phyloP scores from a whole-genome alignment of 1,140 invertebrate genomes.

The Parasteatoda tepidariorum region DNA sequence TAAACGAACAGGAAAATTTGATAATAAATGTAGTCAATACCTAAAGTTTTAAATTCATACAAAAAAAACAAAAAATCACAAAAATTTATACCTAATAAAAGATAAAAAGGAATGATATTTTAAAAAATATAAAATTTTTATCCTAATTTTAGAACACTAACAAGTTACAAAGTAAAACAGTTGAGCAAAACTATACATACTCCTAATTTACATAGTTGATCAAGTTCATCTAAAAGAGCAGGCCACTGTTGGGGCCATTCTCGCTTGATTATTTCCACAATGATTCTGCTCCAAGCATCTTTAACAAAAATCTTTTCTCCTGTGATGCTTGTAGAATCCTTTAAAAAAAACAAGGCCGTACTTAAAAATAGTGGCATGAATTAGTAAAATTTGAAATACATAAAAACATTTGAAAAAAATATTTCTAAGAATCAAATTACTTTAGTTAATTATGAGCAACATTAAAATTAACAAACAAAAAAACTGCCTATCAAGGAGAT shows the following conservation, averaged over 20 bases:
- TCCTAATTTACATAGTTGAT: slow-evolving; percentile 71
- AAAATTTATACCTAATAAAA: too few relatives aligned
- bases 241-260: slow-evolving; percentile 98
- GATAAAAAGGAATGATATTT: too few relatives aligned
- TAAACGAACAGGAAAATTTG: too few relatives aligned
- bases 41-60: too few relatives aligned
- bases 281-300: slow-evolving; percentile 85
- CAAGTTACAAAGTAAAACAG: too few relatives aligned
- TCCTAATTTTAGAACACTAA: too few relatives aligned
- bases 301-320: slow-evolving; percentile 76
- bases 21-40: too few relatives aligned
- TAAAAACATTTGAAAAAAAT: too few relatives aligned
- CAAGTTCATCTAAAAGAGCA: slow-evolving; percentile 81
- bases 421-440: background rate
- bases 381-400: too few relatives aligned
- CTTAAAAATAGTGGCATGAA: too few relatives aligned
- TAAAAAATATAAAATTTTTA: too few relatives aligned
- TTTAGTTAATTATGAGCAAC: background rate
- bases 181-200: slow-evolving; percentile 43
- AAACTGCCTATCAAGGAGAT: background rate
- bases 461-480: background rate
- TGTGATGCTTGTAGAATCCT: background rate
- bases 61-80: too few relatives aligned
- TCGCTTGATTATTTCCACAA: slow-evolving; percentile 94
- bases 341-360: background rate